Evolutionary conservation across 2,113 vertebrate genomes (phyloP).

Genomic region (Dinomys branickii): DNA sequence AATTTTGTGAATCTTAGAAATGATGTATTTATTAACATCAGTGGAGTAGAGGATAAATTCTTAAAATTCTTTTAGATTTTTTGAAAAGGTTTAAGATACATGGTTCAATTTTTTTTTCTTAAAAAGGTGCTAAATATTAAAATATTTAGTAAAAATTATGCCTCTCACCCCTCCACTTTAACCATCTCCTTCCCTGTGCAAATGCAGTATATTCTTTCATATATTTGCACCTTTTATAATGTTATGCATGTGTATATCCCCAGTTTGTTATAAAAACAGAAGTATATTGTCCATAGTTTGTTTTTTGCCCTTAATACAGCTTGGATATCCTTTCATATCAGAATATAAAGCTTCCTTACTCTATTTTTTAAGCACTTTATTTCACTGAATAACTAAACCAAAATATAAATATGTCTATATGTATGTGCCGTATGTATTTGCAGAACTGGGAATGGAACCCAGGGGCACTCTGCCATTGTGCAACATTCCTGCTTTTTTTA

Average conservation of each 20-base stretch:
- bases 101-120: neutral
- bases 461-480: neutral
- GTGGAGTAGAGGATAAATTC: neutral
- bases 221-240: neutral
- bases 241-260: neutral
- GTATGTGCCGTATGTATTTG: neutral
- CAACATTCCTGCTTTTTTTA: neutral
- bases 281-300: neutral
- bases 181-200: neutral
- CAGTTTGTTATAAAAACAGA: neutral
- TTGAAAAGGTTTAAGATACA: neutral
- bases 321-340: conserved; percentile 49
- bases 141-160: conserved; percentile 35
- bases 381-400: neutral
- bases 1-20: conserved; percentile 10
- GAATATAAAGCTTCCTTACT: conserved; percentile 25
- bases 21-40: conserved; percentile 29
- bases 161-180: neutral
- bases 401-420: neutral
- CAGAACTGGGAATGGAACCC: neutral
- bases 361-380: conserved; percentile 40
- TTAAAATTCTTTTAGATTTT: neutral
- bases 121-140: neutral
- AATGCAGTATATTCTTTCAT: neutral
- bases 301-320: neutral